Evolutionary conservation across 2,888 invertebrate genomes (phyloP), one percentile per base, ranked within the genome.

Genomic region (Cephus pygmeus): DNA sequence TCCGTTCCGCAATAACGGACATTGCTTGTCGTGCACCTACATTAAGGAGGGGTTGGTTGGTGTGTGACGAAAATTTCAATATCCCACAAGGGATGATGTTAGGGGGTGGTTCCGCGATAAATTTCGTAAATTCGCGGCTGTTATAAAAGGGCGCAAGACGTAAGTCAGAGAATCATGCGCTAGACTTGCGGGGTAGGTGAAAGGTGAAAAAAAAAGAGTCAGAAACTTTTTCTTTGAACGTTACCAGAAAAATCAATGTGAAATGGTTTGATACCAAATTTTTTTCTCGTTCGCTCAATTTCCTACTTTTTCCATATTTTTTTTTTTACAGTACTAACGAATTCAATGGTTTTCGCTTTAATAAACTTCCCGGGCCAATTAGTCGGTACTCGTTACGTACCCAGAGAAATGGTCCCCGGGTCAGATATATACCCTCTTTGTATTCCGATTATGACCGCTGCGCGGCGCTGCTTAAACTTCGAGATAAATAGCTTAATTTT

Each of bases 401-500:
- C 40, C 40, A 1, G 81, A 79, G 82, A 81, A 79, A 82, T 80
- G 80, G 73, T 56, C 34, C 68, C 73, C 69, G 69, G 68, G 76
- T 69, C 76, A 68, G 75, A 74, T 76, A 75, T 77, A 40, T 77
- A 40, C 77, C 78, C 69, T 82, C 81, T 83, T 81, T 81, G 79
- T 75, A 79, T 79, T 82, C 79, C 76, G 79, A 79, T 81, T 79
- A 77, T 74, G 81, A 76, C 40, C 56, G 71, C 33, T 71, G 23
- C 31, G 71, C 31, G 71, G 71, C 56, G 56, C 56, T 56, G 56
- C 56, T 56, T 82, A 81, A 79, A 82, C 82, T 81, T 83, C 79
- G 80, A 81, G 82, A 86, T 87, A 87, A 87, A 87, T 85, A 86
- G 84, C 84, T 86, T 84, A 87, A 87, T 88, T 88, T 86, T 82